These are phyloP conservation scores for Leptopterna dolabrata DNA, from an alignment of 2,888 invertebrate genomes.

Conservation along the genomic window DNA sequence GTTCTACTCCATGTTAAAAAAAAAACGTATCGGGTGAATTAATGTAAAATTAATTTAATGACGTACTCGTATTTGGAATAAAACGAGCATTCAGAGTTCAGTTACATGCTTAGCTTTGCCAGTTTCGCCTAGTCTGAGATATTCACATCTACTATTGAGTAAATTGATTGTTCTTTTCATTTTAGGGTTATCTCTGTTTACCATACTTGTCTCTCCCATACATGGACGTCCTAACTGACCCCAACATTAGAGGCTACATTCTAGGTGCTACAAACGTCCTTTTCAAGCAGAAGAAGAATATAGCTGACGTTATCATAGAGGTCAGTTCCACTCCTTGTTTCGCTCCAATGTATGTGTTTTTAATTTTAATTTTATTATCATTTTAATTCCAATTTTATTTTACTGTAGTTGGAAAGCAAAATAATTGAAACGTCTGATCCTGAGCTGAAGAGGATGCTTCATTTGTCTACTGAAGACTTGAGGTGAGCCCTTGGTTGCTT, in stretches of 20 bases:
- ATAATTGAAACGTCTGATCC: conserved; percentile 84
- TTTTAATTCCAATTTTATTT: background rate
- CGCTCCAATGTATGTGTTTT: too few relatives aligned
- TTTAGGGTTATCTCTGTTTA: conserved; percentile 88
- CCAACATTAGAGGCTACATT: conserved; percentile 86
- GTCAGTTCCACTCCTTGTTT: conserved; percentile 67
- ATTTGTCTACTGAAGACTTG: conserved; percentile 92
- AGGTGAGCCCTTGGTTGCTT: conserved; percentile 66
- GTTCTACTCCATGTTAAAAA: too few relatives aligned
- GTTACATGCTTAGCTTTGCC: too few relatives aligned
- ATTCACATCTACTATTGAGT: too few relatives aligned
- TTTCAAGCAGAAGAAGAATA: conserved; percentile 92
- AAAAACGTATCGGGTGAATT: too few relatives aligned
- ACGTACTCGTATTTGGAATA: too few relatives aligned
- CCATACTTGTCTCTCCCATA: conserved; percentile 96
- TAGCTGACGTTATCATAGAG: conserved; percentile 93
- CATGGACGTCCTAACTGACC: conserved; percentile 89
- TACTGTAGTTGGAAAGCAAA: conserved; percentile 77
- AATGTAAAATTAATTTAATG: too few relatives aligned
- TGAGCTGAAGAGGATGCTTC: conserved; percentile 83
- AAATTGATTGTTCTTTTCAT: background rate
- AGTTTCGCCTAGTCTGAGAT: too few relatives aligned
- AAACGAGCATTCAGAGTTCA: too few relatives aligned
- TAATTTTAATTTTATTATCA: background rate
- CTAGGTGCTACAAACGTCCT: conserved; percentile 99